Percentiles rank a stretch among this genome's conserved stretches.
Conservation (phyloP, 2,888 invertebrate species). For the Oscheius sp. region DNA sequence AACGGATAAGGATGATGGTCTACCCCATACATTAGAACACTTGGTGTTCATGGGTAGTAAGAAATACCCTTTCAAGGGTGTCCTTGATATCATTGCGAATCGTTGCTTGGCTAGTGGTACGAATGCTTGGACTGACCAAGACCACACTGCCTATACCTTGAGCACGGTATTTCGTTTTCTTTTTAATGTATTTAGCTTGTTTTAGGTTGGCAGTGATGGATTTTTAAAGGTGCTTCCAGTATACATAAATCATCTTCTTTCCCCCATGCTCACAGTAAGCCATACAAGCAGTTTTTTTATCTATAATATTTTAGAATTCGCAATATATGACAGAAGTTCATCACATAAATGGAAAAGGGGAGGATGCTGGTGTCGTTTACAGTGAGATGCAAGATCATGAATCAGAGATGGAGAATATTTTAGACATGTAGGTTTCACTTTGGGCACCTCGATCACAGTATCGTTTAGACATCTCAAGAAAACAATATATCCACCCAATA, state of each 20-base stretch:
- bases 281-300: too few species aligned
- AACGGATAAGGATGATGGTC: constrained; percentile 89
- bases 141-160: constrained; percentile 90
- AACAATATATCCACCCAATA: constrained; percentile 81
- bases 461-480: constrained; percentile 46
- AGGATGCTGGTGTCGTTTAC: constrained; percentile 93
- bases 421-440: constrained; percentile 43
- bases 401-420: constrained; percentile 70
- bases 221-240: constrained; percentile 89
- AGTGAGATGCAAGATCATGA: constrained; percentile 84
- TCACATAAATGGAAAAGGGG: constrained; percentile 87
- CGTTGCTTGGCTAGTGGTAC: constrained; percentile 86
- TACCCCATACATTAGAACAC: constrained; percentile 92
- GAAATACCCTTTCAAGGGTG: constrained; percentile 79
- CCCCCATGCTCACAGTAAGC: constrained; percentile 82
- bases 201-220: constrained; percentile 82
- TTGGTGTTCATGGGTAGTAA: constrained; percentile 90
- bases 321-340: constrained; percentile 90
- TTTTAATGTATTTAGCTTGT: not conserved
- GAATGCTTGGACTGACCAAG: constrained; percentile 87
- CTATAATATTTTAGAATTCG: constrained; percentile 79
- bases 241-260: constrained; percentile 89
- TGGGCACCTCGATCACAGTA: not conserved
- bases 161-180: constrained; percentile 78
- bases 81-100: constrained; percentile 86